Percentiles rank a stretch among this genome's conserved stretches.
Evolutionary conservation across 2,113 vertebrate genomes (phyloP).

Genomic region (Cyanoderma ruficeps): DNA sequence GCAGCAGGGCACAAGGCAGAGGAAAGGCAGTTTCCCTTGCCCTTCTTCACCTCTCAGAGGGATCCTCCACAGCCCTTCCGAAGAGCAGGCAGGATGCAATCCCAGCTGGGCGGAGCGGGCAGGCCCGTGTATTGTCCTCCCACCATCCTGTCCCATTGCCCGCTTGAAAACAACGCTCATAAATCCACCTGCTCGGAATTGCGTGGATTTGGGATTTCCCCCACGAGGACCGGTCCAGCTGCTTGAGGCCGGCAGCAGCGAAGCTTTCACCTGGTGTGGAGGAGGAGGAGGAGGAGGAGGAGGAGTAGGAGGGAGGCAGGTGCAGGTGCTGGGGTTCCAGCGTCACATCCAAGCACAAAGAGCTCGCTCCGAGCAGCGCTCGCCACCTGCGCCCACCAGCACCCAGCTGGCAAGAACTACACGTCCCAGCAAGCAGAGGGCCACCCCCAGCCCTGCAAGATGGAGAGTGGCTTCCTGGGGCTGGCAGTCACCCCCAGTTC

Average conservation of each 20-base stretch:
- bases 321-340: background rate
- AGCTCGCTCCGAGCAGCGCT: background rate
- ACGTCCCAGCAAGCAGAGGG: background rate
- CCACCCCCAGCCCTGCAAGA: background rate
- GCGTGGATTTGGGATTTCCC: background rate
- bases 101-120: background rate
- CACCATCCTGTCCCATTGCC: background rate
- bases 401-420: background rate
- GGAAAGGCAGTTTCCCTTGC: background rate
- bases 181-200: background rate
- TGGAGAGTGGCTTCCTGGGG: background rate
- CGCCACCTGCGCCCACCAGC: background rate
- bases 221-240: background rate
- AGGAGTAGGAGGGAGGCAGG: background rate
- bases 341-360: background rate
- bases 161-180: background rate
- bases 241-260: rapidly evolving
- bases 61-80: background rate
- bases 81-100: background rate
- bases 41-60: background rate
- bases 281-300: background rate
- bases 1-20: background rate
- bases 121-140: background rate
- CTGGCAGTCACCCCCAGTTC: background rate
- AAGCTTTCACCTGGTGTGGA: background rate